These are phyloP conservation scores for Pangasius macronema DNA, from an alignment of 2,797 vertebrate genomes.

Conservation along the genomic window DNA sequence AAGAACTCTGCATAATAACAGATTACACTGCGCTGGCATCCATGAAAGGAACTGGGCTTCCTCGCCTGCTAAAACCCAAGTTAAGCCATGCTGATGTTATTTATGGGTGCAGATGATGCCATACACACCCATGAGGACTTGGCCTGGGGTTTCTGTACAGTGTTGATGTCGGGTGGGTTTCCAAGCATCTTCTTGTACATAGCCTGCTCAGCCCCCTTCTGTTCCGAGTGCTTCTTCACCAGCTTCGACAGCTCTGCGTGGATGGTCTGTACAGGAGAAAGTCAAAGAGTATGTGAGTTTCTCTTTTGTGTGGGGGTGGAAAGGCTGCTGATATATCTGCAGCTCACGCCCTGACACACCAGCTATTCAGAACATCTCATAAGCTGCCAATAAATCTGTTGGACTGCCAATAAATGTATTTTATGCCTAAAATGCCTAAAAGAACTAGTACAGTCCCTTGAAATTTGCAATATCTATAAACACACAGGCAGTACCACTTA, in stretches of 20 bases:
- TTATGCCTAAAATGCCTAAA: no score
- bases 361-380: conserved; percentile 12
- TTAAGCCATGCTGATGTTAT: not conserved
- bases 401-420: not conserved
- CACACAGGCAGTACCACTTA: not conserved
- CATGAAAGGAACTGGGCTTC: not conserved
- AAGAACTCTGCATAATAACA: not conserved
- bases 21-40: not conserved
- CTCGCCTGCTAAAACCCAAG: not conserved
- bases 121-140: conserved; percentile 88
- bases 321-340: not conserved
- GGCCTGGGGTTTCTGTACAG: conserved; percentile 64
- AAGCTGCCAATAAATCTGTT: not conserved
- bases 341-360: conserved; percentile 32
- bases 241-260: conserved; percentile 93
- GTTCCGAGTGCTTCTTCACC: conserved; percentile 90
- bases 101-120: not conserved
- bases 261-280: conserved; percentile 81
- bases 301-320: not conserved
- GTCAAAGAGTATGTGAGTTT: not conserved
- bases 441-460: no score
- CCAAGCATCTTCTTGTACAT: conserved; percentile 99
- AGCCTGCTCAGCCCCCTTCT: conserved; percentile 88
- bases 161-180: conserved; percentile 67
- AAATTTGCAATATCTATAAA: not conserved